Evolutionary conservation across 1,140 invertebrate genomes (phyloP), one percentile per base, ranked within the genome.

Genomic region (Heliothis subflexa): DNA sequence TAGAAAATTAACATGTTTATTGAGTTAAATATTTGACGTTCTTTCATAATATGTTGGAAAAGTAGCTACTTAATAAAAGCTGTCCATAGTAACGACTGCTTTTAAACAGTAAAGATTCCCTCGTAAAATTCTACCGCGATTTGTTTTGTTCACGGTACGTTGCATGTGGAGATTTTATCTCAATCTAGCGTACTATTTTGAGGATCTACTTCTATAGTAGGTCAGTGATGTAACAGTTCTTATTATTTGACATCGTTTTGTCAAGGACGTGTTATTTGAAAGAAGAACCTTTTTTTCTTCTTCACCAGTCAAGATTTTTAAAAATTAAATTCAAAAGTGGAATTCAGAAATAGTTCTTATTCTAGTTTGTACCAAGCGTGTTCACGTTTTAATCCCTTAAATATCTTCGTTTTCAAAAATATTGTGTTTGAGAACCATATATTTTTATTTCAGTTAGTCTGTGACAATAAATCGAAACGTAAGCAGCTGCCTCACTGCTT

Each of bases 401-500:
- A 68, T 50, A 1, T 28, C 13, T 52, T 3, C n/a, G 28, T 55
- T 40, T 18, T n/a, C n/a, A 5, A 66, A 66, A 66, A 66, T 14
- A 71, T 54, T 54, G 28, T 55, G 28, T 71, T 71, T 12, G 25
- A 13, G 4, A 13, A 54, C 13, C 45, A 49, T 55, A 16, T 54
- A 70, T 71, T 71, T 55, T 40, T 49, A 33, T 55, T 54, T 71
- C 52, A 12, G 50, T 33, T 28, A 16, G 66, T n/a, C 21, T 47
- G 1, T 64, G n/a, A 40, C 68, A 71, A 71, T 71, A 71, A 55
- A 71, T 71, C 68, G 50, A 40, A 7, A 40, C 21, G n/a, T 54
- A 25, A 14, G 47, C 66, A 70, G 50, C 68, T 55, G 49, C 55
- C 68, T 16, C n/a, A 18, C 14, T 71, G 66, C 25, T 68, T 68